Evolutionary conservation across 2,113 vertebrate species (phyloP).

Genomic region (Ptilonorhynchus violaceus): DNA sequence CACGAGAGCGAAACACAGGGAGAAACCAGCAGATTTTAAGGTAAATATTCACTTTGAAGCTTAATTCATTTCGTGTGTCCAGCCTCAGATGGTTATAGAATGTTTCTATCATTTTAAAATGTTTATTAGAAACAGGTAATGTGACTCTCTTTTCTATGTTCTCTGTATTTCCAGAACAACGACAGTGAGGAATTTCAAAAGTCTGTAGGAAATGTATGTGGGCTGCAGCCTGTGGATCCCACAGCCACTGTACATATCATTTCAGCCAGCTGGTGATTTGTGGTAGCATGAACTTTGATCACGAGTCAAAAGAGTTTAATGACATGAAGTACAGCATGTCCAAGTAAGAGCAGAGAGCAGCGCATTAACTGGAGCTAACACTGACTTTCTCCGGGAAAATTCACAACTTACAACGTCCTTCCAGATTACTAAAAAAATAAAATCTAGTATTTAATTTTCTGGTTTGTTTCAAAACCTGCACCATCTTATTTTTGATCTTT

Average conservation of each 20-base stretch:
- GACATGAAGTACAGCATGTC: background rate
- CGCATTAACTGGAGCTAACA: background rate
- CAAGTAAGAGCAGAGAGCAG: slow-evolving; percentile 31
- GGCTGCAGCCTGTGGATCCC: slow-evolving; percentile 5
- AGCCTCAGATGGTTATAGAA: background rate
- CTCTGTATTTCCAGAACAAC: background rate
- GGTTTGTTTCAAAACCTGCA: background rate
- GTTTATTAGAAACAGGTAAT: background rate
- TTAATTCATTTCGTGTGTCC: background rate
- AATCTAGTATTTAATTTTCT: background rate
- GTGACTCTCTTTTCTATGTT: background rate
- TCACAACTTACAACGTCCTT: background rate
- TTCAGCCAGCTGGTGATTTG: slow-evolving; percentile 11
- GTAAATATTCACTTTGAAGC: background rate
- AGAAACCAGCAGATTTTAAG: background rate
- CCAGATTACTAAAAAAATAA: background rate
- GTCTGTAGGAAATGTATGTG: background rate
- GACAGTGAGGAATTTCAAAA: background rate
- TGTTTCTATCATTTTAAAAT: background rate
- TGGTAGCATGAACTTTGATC: slow-evolving; percentile 29
- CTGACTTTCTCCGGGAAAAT: background rate
- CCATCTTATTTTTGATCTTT: background rate
- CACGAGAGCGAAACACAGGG: background rate
- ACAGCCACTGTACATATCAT: background rate
- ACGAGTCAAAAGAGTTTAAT: background rate